Evolutionary conservation across 2,113 vertebrate genomes (phyloP).

Genomic region (Myotis lucifugus): DNA sequence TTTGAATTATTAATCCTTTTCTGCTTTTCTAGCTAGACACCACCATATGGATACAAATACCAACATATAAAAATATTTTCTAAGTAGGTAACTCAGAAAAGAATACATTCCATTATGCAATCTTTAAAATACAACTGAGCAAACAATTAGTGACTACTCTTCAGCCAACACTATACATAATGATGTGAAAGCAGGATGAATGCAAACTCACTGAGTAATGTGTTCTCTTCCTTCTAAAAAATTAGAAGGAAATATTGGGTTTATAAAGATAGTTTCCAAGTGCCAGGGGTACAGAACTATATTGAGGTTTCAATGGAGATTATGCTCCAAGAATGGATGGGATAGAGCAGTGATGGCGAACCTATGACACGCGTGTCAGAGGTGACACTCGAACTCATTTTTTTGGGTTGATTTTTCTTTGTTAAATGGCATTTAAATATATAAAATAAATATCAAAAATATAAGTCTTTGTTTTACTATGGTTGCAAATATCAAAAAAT

Average conservation of each 20-base stretch:
- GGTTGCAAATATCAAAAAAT: too few species aligned
- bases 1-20: slow-evolving; percentile 66
- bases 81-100: slow-evolving; percentile 31
- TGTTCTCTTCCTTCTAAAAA: neutral
- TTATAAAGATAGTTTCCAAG: neutral
- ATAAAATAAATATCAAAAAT: too few species aligned
- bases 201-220: neutral
- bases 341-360: too few species aligned
- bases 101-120: neutral
- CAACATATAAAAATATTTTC: slow-evolving; percentile 52
- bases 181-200: neutral
- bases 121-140: slow-evolving; percentile 19
- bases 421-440: too few species aligned
- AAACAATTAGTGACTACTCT: neutral
- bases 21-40: slow-evolving; percentile 51
- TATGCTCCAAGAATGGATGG: neutral
- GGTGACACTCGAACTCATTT: too few species aligned
- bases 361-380: too few species aligned
- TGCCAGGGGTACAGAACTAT: neutral
- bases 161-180: neutral
- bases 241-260: neutral
- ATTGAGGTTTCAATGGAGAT: neutral
- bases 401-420: too few species aligned
- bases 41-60: slow-evolving; percentile 39
- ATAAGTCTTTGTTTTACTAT: too few species aligned